A percentile compares a stretch with the other conserved stretches of the same genome.
These are phyloP conservation scores for Spheniscus humboldti DNA, from an alignment of 2,797 vertebrate species.

Conservation along the genomic window DNA sequence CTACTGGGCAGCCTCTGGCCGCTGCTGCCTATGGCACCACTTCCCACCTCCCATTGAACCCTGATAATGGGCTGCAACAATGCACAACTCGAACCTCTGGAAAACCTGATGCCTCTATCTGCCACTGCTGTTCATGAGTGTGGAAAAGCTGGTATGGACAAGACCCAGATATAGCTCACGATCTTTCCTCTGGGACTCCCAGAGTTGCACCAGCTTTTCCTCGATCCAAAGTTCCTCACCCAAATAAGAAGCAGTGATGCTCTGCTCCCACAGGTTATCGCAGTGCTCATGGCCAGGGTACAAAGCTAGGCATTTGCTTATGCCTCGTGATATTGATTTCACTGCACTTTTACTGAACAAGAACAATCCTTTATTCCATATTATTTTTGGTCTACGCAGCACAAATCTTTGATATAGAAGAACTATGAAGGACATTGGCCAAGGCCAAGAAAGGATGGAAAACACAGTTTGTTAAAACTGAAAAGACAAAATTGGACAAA, in stretches of 20 bases:
- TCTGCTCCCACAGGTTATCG: not conserved
- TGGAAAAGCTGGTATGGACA: not conserved
- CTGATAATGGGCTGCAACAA: not conserved
- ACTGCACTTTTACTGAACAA: not conserved
- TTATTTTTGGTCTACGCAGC: not conserved
- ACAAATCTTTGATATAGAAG: not conserved
- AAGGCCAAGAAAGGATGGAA: not conserved
- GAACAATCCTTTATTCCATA: not conserved
- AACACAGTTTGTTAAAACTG: not conserved
- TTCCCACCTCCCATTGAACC: not conserved
- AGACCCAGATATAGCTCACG: not conserved
- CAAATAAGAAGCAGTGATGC: not conserved
- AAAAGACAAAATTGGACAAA: not conserved
- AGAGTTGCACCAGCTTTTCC: not conserved
- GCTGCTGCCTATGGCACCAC: not conserved
- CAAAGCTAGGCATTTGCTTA: not conserved
- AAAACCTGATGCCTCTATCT: not conserved
- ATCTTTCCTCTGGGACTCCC: not conserved
- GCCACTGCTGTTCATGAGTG: not conserved
- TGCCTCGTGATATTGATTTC: not conserved
- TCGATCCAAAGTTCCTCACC: not conserved
- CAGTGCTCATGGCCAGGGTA: not conserved
- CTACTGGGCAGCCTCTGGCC: not conserved
- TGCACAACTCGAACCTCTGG: not conserved
- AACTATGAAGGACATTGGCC: not conserved